These are phyloP conservation scores for Euura lappo DNA, from an alignment of 1,140 invertebrate genomes.

Conservation along the genomic window DNA sequence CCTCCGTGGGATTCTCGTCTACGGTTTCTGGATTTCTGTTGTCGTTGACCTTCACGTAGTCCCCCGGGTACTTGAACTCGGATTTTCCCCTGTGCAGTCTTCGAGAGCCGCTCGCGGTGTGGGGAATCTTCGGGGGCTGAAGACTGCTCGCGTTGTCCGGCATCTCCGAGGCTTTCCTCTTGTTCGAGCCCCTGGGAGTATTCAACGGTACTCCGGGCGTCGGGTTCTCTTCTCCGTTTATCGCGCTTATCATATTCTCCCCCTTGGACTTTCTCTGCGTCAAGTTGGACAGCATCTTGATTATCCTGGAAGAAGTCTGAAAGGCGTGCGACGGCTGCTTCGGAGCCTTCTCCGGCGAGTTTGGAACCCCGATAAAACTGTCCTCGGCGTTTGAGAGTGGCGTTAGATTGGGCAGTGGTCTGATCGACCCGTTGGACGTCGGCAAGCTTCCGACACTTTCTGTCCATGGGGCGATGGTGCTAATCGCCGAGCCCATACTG, in stretches of 20 bases:
- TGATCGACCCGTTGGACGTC: conserved; percentile 41
- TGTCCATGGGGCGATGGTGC: conserved; percentile 50
- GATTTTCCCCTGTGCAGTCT: conserved; percentile 11
- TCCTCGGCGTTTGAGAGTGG: conserved; percentile 41
- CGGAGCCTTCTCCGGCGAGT: conserved; percentile 26
- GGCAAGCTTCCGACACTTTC: conserved; percentile 41
- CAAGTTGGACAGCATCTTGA: conserved; percentile 52
- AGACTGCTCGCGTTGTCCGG: conserved; percentile 23
- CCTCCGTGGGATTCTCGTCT: conserved; percentile 25
- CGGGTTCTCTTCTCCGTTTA: conserved; percentile 19
- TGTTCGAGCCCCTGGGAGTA: conserved; percentile 32
- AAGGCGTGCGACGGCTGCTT: conserved; percentile 44
- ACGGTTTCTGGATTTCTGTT: conserved; percentile 20
- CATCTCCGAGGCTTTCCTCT: conserved; percentile 49
- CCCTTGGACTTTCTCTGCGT: conserved; percentile 31
- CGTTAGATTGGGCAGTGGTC: conserved; percentile 39
- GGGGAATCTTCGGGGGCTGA: conserved; percentile 48
- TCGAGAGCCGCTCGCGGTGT: conserved; percentile 23
- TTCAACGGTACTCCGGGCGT: background rate
- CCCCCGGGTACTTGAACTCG: conserved; percentile 10
- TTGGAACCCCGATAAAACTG: conserved; percentile 29
- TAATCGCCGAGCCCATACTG: conserved; percentile 37
- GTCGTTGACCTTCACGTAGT: background rate
- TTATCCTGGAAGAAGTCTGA: conserved; percentile 52
- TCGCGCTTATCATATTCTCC: background rate